Base-by-base conservation (phyloP, 2,888 invertebrate species). In the Hesperia comma region DNA sequence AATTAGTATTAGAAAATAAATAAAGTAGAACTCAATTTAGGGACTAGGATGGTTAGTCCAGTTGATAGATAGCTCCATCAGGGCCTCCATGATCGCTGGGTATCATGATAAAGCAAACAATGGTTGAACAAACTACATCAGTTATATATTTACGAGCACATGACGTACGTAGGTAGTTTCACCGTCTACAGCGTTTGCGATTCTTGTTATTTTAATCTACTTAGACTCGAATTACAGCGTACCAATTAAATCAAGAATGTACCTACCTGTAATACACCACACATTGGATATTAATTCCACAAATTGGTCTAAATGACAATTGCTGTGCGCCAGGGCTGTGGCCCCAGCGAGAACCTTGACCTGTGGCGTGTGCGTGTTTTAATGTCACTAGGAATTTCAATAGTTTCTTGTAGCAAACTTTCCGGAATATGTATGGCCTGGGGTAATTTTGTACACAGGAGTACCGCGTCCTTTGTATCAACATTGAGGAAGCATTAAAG, bases 291-390 rank as follows among this genome's bases (percentile, higher is more conserved):
- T 83, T 87, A 84, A 85, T 88, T 88, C 78, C 77, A 81, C 83
- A 86, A 87, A 88, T 87, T 87, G 85, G 80, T 77, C 80, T 82
- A 81, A 84, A 86, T 85, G 82, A 83, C 83, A 82, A 87, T 84
- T 82, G 77, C 69, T 73, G 74, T 78, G 77, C 75, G 77, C 76
- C 72, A 73, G 77, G 77, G 74, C 74, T 75, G 75, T 74, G 75
- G 74, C 71, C 73, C 61, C 53, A 55, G 62, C 54, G 32, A 41
- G 67, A 77, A 68, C 90, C 90, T 88, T 90, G 90, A 89, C 86
- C 87, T 74, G 78, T 90, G 78, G 89, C 90, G 87, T 89, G 89
- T 72, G 76, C 63, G 70, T 69, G 64, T 77, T 74, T 75, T 81
- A 87, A 85, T 85, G 84, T 84, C 85, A 75, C 78, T 77, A 77